Conservation (phyloP, 2,888 invertebrate species). For the Alloplasta piceator region DNA sequence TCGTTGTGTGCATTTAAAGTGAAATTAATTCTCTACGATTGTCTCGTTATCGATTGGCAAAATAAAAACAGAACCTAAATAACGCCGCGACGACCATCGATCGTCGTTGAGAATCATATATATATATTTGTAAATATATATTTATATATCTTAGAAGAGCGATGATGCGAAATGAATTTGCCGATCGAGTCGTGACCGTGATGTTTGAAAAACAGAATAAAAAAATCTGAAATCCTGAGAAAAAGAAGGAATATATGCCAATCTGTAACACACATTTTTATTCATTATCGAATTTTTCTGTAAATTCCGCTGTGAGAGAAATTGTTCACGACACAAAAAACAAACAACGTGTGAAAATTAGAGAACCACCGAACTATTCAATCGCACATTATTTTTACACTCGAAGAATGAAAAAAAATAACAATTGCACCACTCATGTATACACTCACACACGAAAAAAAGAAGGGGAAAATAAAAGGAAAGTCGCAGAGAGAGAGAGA, state of each 20-base stretch:
- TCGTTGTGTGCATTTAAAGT: conserved; percentile 24
- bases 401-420: conserved; percentile 7
- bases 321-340: conserved; percentile 1
- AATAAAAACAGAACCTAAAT: neutral
- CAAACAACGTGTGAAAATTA: conserved; percentile 10
- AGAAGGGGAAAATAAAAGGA: conserved; percentile 24
- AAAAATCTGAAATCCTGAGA: conserved; percentile 36
- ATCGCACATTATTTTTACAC: conserved; percentile 9
- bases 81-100: neutral
- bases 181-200: conserved; percentile 58
- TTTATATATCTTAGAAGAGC: conserved; percentile 20
- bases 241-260: conserved; percentile 62
- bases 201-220: conserved; percentile 24
- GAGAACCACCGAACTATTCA: conserved; percentile 5
- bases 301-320: conserved; percentile 59
- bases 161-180: conserved; percentile 43
- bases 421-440: conserved; percentile 10
- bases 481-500: conserved; percentile 25
- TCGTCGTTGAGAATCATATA: conserved; percentile 7
- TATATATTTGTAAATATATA: too few species aligned
- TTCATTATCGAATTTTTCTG: conserved; percentile 65
- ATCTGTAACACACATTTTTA: conserved; percentile 59
- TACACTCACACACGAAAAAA: conserved; percentile 30
- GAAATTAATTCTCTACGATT: conserved; percentile 2
- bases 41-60: conserved; percentile 1